Evolutionary conservation across 2,888 invertebrate genomes (phyloP).

Genomic region (Stenodema calcarata): DNA sequence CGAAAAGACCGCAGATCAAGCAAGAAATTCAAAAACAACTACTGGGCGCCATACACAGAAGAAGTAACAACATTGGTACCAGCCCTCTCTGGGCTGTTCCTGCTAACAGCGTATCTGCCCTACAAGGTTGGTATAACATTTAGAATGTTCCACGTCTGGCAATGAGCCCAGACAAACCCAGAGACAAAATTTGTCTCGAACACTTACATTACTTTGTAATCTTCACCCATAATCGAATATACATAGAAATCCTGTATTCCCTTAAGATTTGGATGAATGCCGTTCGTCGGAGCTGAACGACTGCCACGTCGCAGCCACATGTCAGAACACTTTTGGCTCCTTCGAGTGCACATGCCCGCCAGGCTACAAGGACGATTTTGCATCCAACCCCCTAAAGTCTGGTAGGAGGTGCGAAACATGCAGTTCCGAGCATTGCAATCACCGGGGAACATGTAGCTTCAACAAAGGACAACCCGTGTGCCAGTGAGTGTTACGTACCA

Average conservation of each 20-base stretch:
- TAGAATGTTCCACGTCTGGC: too few species aligned
- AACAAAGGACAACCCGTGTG: conserved; percentile 75
- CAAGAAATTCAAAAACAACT: conserved; percentile 84
- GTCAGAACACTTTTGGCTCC: conserved; percentile 84
- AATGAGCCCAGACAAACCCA: too few species aligned
- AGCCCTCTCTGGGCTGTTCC: conserved; percentile 85
- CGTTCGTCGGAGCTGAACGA: conserved; percentile 81
- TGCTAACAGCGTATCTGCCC: conserved; percentile 77
- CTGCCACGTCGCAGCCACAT: conserved; percentile 78
- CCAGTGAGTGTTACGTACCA: conserved; percentile 70
- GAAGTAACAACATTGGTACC: conserved; percentile 87
- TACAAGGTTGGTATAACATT: conserved; percentile 66
- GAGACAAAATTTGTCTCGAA: too few species aligned
- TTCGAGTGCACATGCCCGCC: conserved; percentile 78
- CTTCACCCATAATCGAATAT: too few species aligned
- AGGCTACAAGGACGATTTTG: conserved; percentile 78
- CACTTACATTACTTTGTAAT: too few species aligned
- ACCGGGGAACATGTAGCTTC: conserved; percentile 84
- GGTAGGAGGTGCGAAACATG: conserved; percentile 83
- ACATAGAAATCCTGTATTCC: too few species aligned
- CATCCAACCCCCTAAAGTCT: conserved; percentile 70
- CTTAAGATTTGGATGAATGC: conserved; percentile 83
- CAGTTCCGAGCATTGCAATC: conserved; percentile 78
- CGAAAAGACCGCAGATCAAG: conserved; percentile 64
- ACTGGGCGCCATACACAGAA: conserved; percentile 79